Conservation (phyloP, 2,113 vertebrate species). For the Parotia lawesii region DNA sequence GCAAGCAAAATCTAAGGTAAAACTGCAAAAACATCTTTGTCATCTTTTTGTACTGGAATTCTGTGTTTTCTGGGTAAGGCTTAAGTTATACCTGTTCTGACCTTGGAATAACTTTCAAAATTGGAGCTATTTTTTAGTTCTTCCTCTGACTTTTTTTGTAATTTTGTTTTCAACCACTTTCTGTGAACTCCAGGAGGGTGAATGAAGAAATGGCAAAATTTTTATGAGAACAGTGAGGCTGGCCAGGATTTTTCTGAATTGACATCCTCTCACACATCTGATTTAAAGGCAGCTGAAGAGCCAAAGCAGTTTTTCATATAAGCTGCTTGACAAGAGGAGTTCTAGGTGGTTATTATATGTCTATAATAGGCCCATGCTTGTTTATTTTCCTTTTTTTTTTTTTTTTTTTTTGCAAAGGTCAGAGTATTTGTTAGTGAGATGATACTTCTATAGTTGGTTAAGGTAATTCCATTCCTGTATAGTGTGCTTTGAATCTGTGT, state of each 20-base stretch:
- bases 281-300: not conserved
- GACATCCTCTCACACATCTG: not conserved
- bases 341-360: not conserved
- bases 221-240: not conserved
- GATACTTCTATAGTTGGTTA: not conserved
- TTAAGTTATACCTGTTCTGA: not conserved
- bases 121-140: not conserved
- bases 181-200: not conserved
- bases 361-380: not conserved
- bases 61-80: not conserved
- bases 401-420: not conserved
- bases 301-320: not conserved
- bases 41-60: not conserved
- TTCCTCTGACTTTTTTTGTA: not conserved
- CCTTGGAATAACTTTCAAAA: not conserved
- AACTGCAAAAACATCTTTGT: not conserved
- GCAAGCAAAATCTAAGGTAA: not conserved
- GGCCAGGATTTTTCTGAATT: not conserved
- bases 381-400: not conserved
- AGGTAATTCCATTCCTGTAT: not conserved
- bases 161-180: not conserved
- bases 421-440: not conserved
- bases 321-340: not conserved
- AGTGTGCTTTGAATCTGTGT: not conserved
- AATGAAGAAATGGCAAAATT: conserved; percentile 5